These are phyloP conservation scores for Drosophila rubida DNA, from an alignment of 2,888 invertebrate genomes.

Conservation along the genomic window DNA sequence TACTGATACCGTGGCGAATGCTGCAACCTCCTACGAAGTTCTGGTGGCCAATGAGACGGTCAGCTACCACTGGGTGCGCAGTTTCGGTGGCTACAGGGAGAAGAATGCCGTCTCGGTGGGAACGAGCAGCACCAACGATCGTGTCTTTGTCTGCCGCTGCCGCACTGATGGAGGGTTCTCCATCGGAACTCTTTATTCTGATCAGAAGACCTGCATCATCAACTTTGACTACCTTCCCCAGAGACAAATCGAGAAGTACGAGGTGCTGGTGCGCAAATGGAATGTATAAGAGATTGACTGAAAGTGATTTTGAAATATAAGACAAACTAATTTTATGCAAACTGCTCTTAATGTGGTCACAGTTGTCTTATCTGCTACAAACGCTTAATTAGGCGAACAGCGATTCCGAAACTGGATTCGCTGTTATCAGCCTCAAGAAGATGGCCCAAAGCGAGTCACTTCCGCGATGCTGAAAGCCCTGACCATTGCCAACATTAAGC, in stretches of 20 bases:
- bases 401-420: not conserved
- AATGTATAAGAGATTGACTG: not conserved
- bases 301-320: not conserved
- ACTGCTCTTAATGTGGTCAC: not conserved
- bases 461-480: constrained; percentile 20
- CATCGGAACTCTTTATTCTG: constrained; percentile 34
- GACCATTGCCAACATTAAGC: constrained; percentile 39
- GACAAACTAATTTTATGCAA: not conserved
- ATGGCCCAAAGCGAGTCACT: not conserved
- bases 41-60: constrained; percentile 20
- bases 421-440: constrained; percentile 1
- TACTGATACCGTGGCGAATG: not conserved
- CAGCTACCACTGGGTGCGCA: constrained; percentile 48
- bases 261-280: constrained; percentile 35
- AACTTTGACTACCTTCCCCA: constrained; percentile 13
- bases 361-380: not conserved
- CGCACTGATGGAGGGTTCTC: constrained; percentile 19
- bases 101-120: constrained; percentile 48
- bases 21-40: not conserved
- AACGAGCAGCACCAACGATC: constrained; percentile 31
- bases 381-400: not conserved
- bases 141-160: constrained; percentile 44
- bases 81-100: constrained; percentile 48
- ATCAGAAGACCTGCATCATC: constrained; percentile 24
- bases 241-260: constrained; percentile 38